These are phyloP conservation scores for Erebia aethiops DNA, from an alignment of 2,888 invertebrate genomes.

Conservation along the genomic window DNA sequence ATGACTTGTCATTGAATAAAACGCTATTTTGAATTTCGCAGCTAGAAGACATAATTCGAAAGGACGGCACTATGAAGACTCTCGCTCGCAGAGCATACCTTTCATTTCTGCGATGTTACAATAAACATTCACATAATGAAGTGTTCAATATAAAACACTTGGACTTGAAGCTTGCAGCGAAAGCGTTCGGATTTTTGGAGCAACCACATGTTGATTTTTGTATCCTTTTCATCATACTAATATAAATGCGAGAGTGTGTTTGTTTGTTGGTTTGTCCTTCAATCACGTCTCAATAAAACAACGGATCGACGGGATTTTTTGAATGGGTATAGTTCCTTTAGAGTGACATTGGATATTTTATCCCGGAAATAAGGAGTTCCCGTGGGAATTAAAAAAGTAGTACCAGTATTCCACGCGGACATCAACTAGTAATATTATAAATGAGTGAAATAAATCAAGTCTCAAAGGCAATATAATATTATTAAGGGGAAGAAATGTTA, in stretches of 20 bases:
- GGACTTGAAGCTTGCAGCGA: constrained; percentile 93
- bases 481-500: no score
- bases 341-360: background rate
- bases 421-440: no score
- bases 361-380: background rate
- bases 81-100: constrained; percentile 97
- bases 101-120: constrained; percentile 96
- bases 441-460: no score
- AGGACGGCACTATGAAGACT: constrained; percentile 95
- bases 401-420: no score
- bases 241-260: background rate
- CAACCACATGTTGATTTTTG: constrained; percentile 96
- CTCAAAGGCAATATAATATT: no score
- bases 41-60: constrained; percentile 94
- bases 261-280: no score
- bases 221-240: constrained; percentile 72
- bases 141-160: constrained; percentile 95
- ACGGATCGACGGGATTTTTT: no score
- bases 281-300: no score
- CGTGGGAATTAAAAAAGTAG: no score
- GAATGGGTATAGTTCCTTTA: no score
- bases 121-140: constrained; percentile 95
- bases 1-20: no score
- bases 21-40: constrained; percentile 67
- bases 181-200: constrained; percentile 95